Base-by-base conservation (phyloP, 2,113 vertebrate species). In the Oncorhynchus gorbuscha region DNA sequence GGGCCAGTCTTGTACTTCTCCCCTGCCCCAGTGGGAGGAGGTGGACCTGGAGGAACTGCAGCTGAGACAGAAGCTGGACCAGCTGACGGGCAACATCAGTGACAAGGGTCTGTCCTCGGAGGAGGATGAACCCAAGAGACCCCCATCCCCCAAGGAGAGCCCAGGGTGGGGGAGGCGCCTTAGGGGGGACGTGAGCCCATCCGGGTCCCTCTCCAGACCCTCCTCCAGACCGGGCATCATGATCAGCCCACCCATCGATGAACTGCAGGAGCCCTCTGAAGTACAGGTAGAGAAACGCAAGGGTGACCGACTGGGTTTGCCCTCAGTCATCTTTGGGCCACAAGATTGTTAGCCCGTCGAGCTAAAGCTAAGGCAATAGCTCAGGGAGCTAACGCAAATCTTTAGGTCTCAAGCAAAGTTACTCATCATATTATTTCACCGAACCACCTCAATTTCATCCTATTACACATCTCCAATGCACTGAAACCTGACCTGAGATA, bases 71-170 rank as follows among this genome's bases (percentile, higher is more conserved):
- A 97, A 94, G 84, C 92, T 98, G 71, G 91, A 94, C 32, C 88
- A 95, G 76, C 70, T 98, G 81, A 94, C 95, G 14, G 90, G 93
- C 81, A 92, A 94, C 77, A 84, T 97, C 86, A 97, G 95, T 0
- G 96, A 97, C 80, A 94, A 94, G 18, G 94, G 92, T 14, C 26
- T 91, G 4, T 94, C 92, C 0, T 96, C 95, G 0, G 96, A 95
- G 0, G 97, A 97, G 39, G 96, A 96, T 0, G 90, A 89, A 59
- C 62, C 79, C 24, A 75, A 26, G 62, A 82, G 83, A 1, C 69
- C 72, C 0, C 28, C 58, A n/a, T 79, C 84, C 64, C 73, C 73
- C 1, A 86, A 80, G 22, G 84, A 79, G 5, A 14, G 79, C 62
- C 71, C 58, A 24, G 26, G 39, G 3, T 86, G 80, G 84, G 81